A percentile compares a stretch with the other conserved stretches of the same genome.
phyloP scores from a whole-genome alignment of 2,113 vertebrate species.

The Pangasianodon gigas region DNA sequence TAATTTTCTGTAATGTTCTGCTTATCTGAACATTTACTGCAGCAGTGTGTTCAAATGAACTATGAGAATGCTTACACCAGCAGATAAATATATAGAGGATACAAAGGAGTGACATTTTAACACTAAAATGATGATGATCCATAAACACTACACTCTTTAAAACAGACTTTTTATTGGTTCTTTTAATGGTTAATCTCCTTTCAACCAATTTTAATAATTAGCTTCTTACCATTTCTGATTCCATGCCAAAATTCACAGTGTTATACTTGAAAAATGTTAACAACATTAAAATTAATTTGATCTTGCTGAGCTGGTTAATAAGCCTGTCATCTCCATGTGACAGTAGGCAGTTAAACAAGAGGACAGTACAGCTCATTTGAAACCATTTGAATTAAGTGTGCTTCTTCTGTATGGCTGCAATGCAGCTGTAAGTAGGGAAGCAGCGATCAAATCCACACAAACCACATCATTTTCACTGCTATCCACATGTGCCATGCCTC shows the following conservation, averaged over 20 bases:
- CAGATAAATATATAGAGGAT: not conserved
- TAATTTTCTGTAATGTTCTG: not conserved
- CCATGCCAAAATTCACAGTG: not conserved
- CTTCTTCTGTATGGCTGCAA: not conserved
- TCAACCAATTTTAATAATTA: not conserved
- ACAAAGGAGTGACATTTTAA: not conserved
- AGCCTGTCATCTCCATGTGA: not conserved
- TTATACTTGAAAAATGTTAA: not conserved
- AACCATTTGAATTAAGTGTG: not conserved
- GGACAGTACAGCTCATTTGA: not conserved
- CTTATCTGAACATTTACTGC: not conserved
- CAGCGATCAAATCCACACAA: not conserved
- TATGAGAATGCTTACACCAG: not conserved
- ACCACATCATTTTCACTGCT: not conserved
- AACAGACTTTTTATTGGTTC: not conserved
- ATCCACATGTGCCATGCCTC: not conserved
- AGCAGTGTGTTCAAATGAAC: not conserved
- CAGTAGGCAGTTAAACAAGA: not conserved
- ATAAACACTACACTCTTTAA: not conserved
- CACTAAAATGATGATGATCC: not conserved
- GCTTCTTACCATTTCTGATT: not conserved
- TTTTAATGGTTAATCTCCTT: conserved; percentile 4
- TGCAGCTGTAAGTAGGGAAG: not conserved
- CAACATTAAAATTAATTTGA: not conserved
- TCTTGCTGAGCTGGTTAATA: conserved; percentile 6